Evolutionary conservation across 2,113 vertebrate species (phyloP).

Genomic region (Lates calcarifer): DNA sequence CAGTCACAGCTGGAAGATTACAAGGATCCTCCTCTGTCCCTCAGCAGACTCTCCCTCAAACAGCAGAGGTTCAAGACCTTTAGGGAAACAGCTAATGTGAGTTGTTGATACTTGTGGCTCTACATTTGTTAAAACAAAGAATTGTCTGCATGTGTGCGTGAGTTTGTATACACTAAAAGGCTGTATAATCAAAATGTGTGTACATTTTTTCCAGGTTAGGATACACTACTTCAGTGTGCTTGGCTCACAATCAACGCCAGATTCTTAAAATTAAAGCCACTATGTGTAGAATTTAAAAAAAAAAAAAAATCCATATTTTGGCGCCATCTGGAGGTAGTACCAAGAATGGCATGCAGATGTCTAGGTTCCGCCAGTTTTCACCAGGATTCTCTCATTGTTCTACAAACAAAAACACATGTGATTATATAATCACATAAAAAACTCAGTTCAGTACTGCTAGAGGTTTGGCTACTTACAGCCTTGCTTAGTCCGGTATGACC

Average conservation of each 20-base stretch:
- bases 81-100: conserved; percentile 82
- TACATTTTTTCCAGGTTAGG: too few relatives aligned
- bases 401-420: neutral
- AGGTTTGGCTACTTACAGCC: too few relatives aligned
- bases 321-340: neutral
- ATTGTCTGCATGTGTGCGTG: neutral
- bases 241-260: neutral
- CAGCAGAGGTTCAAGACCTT: conserved; percentile 85
- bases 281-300: neutral
- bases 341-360: neutral
- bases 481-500: too few relatives aligned
- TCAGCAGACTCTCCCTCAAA: conserved; percentile 85
- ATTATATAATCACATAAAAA: neutral
- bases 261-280: neutral
- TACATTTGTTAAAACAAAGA: neutral
- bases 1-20: conserved; percentile 85
- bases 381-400: neutral
- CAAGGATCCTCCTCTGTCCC: conserved; percentile 84
- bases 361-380: neutral
- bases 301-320: neutral
- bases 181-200: too few relatives aligned
- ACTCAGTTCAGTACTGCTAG: too few relatives aligned
- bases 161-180: too few relatives aligned
- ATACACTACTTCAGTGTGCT: too few relatives aligned
- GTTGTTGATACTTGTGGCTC: conserved; percentile 10